Evolutionary conservation across 1,140 invertebrate genomes (phyloP).

Genomic region (Drosophila trapezifrons): DNA sequence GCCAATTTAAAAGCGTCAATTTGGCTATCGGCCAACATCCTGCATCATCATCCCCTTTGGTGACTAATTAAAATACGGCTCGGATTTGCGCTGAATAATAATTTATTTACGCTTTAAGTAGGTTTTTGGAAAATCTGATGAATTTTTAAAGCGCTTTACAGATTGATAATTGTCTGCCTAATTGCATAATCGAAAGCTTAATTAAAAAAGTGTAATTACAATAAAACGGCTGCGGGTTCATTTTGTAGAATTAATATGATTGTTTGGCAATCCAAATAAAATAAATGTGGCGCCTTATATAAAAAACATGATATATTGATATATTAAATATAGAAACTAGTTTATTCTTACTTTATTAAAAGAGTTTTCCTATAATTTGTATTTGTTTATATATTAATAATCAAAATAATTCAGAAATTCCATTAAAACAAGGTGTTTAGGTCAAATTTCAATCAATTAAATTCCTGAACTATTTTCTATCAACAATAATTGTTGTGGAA

Average conservation of each 20-base stretch:
- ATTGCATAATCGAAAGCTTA: constrained; percentile 34
- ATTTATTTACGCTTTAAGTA: constrained; percentile 33
- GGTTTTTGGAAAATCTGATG: constrained; percentile 8
- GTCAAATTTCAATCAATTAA: background rate
- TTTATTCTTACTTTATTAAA: too few species aligned
- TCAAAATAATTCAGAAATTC: background rate
- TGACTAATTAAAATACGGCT: constrained; percentile 47
- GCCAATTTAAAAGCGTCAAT: constrained; percentile 43
- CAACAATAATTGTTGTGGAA: background rate
- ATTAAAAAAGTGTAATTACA: constrained; percentile 27
- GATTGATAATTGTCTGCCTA: constrained; percentile 36
- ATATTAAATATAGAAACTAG: background rate
- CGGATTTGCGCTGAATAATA: constrained; percentile 28
- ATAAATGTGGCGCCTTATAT: background rate
- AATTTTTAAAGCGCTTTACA: constrained; percentile 28
- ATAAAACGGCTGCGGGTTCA: background rate
- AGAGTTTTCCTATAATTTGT: background rate
- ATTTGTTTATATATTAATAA: background rate
- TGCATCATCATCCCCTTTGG: background rate
- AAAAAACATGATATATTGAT: too few species aligned
- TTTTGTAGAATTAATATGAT: background rate
- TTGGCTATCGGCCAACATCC: constrained; percentile 31
- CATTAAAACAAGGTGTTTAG: background rate
- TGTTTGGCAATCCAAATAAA: background rate
- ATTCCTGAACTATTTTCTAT: background rate